Conservation (phyloP, 2,797 vertebrate genomes). For the Hippoglossus hippoglossus region DNA sequence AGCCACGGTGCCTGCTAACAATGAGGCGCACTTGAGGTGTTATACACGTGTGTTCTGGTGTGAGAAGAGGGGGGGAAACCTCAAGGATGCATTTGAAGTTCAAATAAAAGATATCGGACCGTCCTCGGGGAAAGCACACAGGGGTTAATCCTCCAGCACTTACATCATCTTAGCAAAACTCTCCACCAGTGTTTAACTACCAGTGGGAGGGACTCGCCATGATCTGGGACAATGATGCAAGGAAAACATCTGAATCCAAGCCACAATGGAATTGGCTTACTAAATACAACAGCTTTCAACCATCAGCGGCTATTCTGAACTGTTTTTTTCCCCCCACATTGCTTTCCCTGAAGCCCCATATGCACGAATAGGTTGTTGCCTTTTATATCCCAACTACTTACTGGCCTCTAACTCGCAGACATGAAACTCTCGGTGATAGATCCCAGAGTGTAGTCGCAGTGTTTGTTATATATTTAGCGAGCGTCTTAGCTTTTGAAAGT, state of each 20-base stretch:
- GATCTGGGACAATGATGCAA: constrained; percentile 57
- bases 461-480: constrained; percentile 53
- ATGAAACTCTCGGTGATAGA: constrained; percentile 12
- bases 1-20: constrained; percentile 36
- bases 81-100: constrained; percentile 3
- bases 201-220: constrained; percentile 26
- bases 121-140: constrained; percentile 13
- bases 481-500: constrained; percentile 35
- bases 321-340: constrained; percentile 27
- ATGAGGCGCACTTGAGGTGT: constrained; percentile 19
- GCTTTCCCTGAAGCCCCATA: constrained; percentile 38
- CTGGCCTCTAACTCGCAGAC: constrained; percentile 27
- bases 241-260: constrained; percentile 53
- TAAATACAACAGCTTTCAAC: constrained; percentile 57
- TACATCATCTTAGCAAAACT: constrained; percentile 44
- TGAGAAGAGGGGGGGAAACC: background rate
- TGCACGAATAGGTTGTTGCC: constrained; percentile 34
- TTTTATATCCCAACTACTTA: constrained; percentile 38
- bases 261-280: constrained; percentile 52
- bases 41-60: background rate
- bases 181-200: constrained; percentile 41
- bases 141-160: constrained; percentile 32
- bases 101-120: constrained; percentile 3
- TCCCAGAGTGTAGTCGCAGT: constrained; percentile 13
- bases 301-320: constrained; percentile 53